These are phyloP conservation scores for Ptychochromis oligacanthus DNA, from an alignment of 2,113 vertebrate species.

Conservation along the genomic window DNA sequence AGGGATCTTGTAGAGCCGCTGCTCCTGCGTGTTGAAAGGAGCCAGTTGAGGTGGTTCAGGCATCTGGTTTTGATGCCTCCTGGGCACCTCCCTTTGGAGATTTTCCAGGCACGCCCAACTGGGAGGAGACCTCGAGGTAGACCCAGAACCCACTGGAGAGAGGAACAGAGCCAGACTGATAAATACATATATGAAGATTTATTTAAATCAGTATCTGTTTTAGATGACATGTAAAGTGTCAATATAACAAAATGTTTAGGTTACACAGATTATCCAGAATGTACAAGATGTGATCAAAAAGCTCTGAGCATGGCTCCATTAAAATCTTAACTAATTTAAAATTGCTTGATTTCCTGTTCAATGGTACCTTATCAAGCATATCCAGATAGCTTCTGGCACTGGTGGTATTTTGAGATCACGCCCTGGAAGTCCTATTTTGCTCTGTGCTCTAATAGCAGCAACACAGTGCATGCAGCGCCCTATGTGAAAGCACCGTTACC, in stretches of 20 bases:
- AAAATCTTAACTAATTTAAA: neutral
- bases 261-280: fast-evolving
- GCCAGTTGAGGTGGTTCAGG: neutral
- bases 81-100: no score
- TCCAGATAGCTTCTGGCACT: fast-evolving
- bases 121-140: no score
- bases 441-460: neutral
- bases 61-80: no score
- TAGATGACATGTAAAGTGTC: no score
- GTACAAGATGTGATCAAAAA: neutral
- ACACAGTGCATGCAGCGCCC: neutral
- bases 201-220: no score
- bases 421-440: neutral
- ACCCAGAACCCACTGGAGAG: neutral
- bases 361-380: neutral
- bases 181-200: no score
- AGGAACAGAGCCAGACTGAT: neutral
- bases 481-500: fast-evolving
- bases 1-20: neutral
- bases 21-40: neutral
- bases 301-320: neutral
- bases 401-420: neutral
- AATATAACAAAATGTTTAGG: neutral
- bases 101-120: no score
- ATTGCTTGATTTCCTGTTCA: neutral